A percentile compares a stretch with the other conserved stretches of the same genome.
Evolutionary conservation across 2,888 invertebrate genomes (phyloP).

Genomic region (Eupithecia exiguata): DNA sequence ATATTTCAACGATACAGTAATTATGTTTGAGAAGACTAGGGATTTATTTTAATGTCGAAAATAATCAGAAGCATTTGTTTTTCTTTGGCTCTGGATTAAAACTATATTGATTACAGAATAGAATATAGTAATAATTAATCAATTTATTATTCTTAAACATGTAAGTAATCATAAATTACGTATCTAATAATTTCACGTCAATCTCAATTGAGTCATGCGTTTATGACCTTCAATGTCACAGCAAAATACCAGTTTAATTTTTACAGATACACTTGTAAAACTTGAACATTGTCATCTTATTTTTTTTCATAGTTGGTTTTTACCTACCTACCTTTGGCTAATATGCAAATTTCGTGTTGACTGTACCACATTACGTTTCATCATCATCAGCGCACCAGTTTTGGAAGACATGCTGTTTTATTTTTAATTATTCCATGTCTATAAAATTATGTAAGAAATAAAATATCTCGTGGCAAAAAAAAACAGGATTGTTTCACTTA

Average conservation of each 20-base stretch:
- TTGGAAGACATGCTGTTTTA: background rate
- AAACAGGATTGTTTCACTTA: background rate
- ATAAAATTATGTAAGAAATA: background rate
- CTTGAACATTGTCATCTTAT: background rate
- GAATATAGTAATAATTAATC: no score
- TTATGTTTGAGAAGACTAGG: conserved; percentile 29
- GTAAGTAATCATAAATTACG: no score
- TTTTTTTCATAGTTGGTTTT: no score
- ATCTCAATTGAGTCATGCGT: no score
- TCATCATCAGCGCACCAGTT: background rate
- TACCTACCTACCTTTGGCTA: no score
- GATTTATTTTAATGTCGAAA: background rate
- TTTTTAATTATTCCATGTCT: no score
- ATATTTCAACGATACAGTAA: conserved; percentile 39
- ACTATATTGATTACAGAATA: no score
- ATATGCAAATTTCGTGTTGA: background rate
- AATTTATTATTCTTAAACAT: no score
- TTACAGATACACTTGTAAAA: background rate
- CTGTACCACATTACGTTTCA: background rate
- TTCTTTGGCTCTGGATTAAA: background rate
- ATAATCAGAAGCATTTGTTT: background rate
- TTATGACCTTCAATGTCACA: background rate
- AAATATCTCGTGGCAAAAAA: background rate
- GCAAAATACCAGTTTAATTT: background rate
- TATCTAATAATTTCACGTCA: no score